phyloP scores from a whole-genome alignment of 2,888 invertebrate species.

The Baccha elongata region DNA sequence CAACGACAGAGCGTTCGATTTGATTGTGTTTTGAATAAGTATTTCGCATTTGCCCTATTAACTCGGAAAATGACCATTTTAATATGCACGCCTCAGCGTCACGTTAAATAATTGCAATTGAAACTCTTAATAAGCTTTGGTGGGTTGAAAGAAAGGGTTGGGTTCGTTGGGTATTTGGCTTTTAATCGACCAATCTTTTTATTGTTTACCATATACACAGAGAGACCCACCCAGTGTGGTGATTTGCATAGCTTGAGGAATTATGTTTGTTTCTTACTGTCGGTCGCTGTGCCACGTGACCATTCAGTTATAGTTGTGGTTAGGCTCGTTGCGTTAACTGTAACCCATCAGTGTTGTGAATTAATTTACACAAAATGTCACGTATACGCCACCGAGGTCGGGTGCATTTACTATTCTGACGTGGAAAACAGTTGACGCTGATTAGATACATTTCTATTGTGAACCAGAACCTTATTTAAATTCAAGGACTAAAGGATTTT shows the following conservation, averaged over 20 bases:
- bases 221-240: not conserved
- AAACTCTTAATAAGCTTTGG: slow-evolving; percentile 7
- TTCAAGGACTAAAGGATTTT: too few relatives aligned
- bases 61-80: not conserved
- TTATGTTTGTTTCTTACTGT: slow-evolving; percentile 8
- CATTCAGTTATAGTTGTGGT: not conserved
- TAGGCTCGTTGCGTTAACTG: not conserved
- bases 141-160: not conserved
- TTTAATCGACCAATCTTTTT: slow-evolving; percentile 1
- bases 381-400: slow-evolving; percentile 12
- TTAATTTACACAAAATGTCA: slow-evolving; percentile 6
- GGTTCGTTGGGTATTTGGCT: not conserved
- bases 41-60: slow-evolving; percentile 6
- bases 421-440: not conserved
- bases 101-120: slow-evolving; percentile 17
- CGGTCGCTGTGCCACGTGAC: slow-evolving; percentile 16
- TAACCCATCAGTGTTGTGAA: slow-evolving; percentile 9
- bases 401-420: not conserved
- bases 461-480: too few relatives aligned
- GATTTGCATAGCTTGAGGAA: slow-evolving; percentile 3
- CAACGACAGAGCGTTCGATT: not conserved
- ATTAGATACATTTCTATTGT: not conserved
- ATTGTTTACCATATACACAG: not conserved
- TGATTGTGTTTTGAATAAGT: not conserved
- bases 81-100: slow-evolving; percentile 3